Base-by-base conservation (phyloP, 2,888 invertebrate genomes). In the Heliconius hortense region DNA sequence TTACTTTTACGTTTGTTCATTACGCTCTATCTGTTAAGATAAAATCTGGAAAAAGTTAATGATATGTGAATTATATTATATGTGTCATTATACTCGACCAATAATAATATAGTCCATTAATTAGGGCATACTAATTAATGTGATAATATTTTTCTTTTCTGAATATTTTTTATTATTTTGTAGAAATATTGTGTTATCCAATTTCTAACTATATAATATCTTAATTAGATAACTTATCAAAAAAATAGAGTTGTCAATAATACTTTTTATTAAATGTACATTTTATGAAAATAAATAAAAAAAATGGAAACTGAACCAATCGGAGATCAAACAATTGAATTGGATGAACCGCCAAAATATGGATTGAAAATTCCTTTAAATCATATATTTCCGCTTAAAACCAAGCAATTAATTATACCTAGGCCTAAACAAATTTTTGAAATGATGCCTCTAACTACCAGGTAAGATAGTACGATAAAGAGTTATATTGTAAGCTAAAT, bases 321-420 rank as follows among this genome's bases (percentile, higher is more conserved):
- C 26, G 83, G 84, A 21, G 84, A 85, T 60, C 80, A 80, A 72
- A 79, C 73, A 43, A 74, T 75, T 21, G 81, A 79, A 18, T 79
- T 87, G 60, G 88, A 90, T 80, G 91, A 85, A 78, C 94, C 93
- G 60, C 95, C 97, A 24, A 94, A 95, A 78, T 95, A 95, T 85
- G 97, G 97, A 18, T 94, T 97, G 80, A 97, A 96, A 88, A 91
- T 97, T n/a, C 94, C 94, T 80, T 93, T 97, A 81, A 95, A 97
- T 88, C 96, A 97, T 91, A 94, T 95, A 80, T 97, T 95, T 92
- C 96, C 97, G 1, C 95, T 97, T 84, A 96, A 95, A 87, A 96
- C 97, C 86, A 95, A 95, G 81, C 97, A 96, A 85, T 92, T 94
- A 80, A 89, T 96, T 60, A 90, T 94, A 78, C 96, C 97, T 13